Base-by-base conservation (phyloP, 2,113 vertebrate species). In the Colaptes auratus region DNA sequence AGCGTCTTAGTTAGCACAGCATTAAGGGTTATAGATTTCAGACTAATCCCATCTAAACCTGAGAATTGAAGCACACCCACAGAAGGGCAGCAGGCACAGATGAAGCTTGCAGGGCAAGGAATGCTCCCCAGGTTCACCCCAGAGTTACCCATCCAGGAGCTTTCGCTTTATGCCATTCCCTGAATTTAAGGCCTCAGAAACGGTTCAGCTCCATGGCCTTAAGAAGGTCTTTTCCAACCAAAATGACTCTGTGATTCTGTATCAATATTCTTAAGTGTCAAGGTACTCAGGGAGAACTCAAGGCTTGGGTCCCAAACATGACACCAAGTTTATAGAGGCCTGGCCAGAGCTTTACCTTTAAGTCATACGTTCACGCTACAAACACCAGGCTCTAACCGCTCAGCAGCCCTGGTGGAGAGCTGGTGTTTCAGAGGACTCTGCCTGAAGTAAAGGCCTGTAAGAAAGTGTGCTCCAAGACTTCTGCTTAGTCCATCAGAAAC, bases 81-180 rank as follows among this genome's bases (percentile, higher is more conserved):
- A 35, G 52, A 42, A 92, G 66, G 44, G 39, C 31, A 77, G 56
- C n/a, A 36, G 8, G 24, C 12, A n/a, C 18, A 60, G 17, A 25
- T 18, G 61, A 52, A 58, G 52, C 18, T 30, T 21, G 28, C 5
- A 73, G 39, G 35, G 50, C 50, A 84, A 69, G 33, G 31, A 65
- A 46, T 12, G 10, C 25, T 56, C 17, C 25, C 36, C 50, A 81
- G 21, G 35, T n/a, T 19, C 33, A 80, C 50, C n/a, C 59, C 77
- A 89, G 76, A 72, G 23, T 39, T 59, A n/a, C 42, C 42, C 35
- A 14, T 0, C 0, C 2, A 71, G 13, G n/a, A 42, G 18, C 1
- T 23, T 52, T 52, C 23, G 79, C 10, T 74, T 75, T 7, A 56
- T 36, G 31, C 1, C 39, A 39, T 50, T 75, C 12, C 48, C 42